Evolutionary conservation across 2,888 invertebrate genomes (phyloP).

Genomic region (Dryadula phaetusa): DNA sequence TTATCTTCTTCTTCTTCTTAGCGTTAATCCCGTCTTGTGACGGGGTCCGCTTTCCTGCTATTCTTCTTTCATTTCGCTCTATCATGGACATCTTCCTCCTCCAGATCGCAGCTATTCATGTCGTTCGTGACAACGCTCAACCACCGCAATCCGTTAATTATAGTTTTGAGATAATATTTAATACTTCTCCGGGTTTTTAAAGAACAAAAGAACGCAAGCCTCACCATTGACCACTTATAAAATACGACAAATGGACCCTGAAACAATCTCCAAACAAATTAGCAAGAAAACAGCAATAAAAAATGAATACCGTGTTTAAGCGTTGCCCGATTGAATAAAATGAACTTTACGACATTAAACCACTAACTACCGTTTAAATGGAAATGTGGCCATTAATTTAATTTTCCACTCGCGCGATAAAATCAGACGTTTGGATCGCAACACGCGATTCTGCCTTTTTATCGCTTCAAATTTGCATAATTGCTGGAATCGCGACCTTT

Average conservation of each 20-base stretch:
- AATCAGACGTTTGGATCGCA: slow-evolving; percentile 68
- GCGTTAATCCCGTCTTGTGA: too few relatives aligned
- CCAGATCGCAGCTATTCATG: too few relatives aligned
- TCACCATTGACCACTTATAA: too few relatives aligned
- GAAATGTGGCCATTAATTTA: slow-evolving; percentile 70
- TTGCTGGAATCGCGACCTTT: slow-evolving; percentile 54
- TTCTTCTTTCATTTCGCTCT: too few relatives aligned
- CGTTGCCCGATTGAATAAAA: slow-evolving; percentile 45
- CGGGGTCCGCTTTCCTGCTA: too few relatives aligned
- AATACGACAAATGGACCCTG: not conserved
- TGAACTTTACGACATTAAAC: slow-evolving; percentile 48
- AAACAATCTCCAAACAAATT: slow-evolving; percentile 28
- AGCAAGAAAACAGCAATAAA: slow-evolving; percentile 31
- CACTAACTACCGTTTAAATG: slow-evolving; percentile 62
- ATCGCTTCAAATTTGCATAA: slow-evolving; percentile 70
- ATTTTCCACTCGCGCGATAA: slow-evolving; percentile 70
- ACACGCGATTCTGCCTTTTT: slow-evolving; percentile 65
- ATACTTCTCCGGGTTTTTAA: too few relatives aligned
- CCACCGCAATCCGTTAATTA: too few relatives aligned
- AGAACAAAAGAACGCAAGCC: too few relatives aligned
- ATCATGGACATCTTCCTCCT: too few relatives aligned
- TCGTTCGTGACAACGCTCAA: too few relatives aligned
- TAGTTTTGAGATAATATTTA: too few relatives aligned
- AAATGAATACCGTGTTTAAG: slow-evolving; percentile 30
- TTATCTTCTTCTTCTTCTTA: too few relatives aligned